A percentile compares a stretch with the other conserved stretches of the same genome.
These are phyloP conservation scores for Nannobrachium achirus DNA, from an alignment of 2,113 vertebrate genomes.

Conservation along the genomic window DNA sequence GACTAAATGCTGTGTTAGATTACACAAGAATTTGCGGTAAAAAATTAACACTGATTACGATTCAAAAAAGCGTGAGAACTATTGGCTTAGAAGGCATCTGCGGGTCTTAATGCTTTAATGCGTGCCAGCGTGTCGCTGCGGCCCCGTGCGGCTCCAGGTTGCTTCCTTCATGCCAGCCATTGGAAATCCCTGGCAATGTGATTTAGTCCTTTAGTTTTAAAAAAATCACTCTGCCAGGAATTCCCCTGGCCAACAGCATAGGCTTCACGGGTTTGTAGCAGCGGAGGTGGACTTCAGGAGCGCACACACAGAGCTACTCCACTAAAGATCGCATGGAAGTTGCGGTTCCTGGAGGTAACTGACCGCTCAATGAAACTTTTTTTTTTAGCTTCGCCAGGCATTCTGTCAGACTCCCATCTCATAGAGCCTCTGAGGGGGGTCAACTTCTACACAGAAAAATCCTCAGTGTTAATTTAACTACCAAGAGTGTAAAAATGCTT, in stretches of 20 bases:
- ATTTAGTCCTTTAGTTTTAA: conserved; percentile 86
- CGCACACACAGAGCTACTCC: background rate
- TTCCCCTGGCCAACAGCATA: conserved; percentile 86
- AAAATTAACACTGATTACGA: no score
- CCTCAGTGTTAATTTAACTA: no score
- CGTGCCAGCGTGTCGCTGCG: no score
- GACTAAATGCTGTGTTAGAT: no score
- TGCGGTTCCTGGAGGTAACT: background rate
- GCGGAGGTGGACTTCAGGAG: background rate
- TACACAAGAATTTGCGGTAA: no score
- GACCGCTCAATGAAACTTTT: background rate
- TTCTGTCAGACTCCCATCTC: background rate
- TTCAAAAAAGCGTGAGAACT: no score
- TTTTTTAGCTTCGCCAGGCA: background rate
- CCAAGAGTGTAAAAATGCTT: no score
- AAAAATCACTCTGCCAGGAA: conserved; percentile 97
- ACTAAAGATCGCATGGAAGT: background rate
- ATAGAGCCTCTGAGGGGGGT: background rate
- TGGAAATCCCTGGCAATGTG: conserved; percentile 99
- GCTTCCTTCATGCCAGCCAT: conserved; percentile 82
- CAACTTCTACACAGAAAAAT: no score
- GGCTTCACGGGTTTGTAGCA: conserved; percentile 13
- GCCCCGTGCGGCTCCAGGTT: conserved; percentile 14
- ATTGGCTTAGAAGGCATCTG: no score
- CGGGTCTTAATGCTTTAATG: no score